Evolutionary conservation across 1,140 invertebrate species (phyloP).

Genomic region (Eufriesea mexicana): DNA sequence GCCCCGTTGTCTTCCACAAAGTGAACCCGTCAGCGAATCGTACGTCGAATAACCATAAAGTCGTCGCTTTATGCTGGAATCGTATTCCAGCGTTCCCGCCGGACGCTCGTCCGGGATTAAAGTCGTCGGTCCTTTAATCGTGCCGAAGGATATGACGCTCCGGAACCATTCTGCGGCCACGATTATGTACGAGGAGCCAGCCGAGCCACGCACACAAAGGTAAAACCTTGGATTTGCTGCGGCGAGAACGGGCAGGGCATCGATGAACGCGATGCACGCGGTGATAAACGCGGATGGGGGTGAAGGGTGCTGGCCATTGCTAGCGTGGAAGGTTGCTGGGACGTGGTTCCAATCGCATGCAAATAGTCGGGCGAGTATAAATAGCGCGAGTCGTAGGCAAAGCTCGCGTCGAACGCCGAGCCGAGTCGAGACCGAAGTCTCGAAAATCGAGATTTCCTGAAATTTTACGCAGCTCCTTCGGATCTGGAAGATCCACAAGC

Average conservation of each 20-base stretch:
- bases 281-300: slow-evolving; percentile 28
- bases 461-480: no score
- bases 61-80: slow-evolving; percentile 71
- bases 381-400: not conserved
- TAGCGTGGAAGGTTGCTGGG: not conserved
- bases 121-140: slow-evolving; percentile 67
- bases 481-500: no score
- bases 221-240: slow-evolving; percentile 41
- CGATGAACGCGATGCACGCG: slow-evolving; percentile 6
- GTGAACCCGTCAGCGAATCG: slow-evolving; percentile 69
- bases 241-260: not conserved
- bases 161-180: slow-evolving; percentile 49
- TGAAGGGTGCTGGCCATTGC: not conserved
- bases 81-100: slow-evolving; percentile 60
- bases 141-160: slow-evolving; percentile 63
- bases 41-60: slow-evolving; percentile 72
- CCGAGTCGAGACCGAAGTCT: not conserved
- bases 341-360: not conserved
- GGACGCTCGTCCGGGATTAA: slow-evolving; percentile 61
- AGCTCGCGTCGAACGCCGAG: not conserved
- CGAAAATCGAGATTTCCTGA: no score
- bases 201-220: slow-evolving; percentile 14
- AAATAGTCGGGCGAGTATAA: not conserved
- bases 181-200: slow-evolving; percentile 40
- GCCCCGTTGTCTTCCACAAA: slow-evolving; percentile 63